These are phyloP conservation scores for Troides helena DNA, from an alignment of 2,888 invertebrate species.

Conservation along the genomic window DNA sequence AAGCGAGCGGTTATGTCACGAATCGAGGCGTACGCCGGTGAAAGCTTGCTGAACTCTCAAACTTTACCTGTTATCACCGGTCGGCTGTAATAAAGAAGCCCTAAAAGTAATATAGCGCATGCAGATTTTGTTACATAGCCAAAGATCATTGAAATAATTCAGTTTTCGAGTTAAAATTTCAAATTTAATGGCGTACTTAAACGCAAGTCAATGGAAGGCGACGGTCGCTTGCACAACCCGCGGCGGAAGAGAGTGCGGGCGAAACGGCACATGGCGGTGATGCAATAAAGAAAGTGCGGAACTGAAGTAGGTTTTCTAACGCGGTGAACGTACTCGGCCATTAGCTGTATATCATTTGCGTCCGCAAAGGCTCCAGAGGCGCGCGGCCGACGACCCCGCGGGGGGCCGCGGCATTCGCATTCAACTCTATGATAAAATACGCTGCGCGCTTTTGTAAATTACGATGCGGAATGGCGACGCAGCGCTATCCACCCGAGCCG, in stretches of 20 bases:
- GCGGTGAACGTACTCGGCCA: slow-evolving; percentile 76
- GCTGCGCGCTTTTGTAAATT: slow-evolving; percentile 52
- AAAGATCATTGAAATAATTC: slow-evolving; percentile 40
- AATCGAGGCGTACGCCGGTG: slow-evolving; percentile 58
- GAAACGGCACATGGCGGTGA: slow-evolving; percentile 71
- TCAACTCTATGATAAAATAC: slow-evolving; percentile 54
- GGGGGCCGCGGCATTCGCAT: slow-evolving; percentile 63
- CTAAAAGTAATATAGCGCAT: slow-evolving; percentile 49
- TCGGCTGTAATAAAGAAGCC: slow-evolving; percentile 65
- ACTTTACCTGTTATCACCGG: slow-evolving; percentile 66
- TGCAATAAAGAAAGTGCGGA: slow-evolving; percentile 80
- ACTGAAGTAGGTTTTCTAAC: slow-evolving; percentile 76
- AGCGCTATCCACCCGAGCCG: slow-evolving; percentile 51
- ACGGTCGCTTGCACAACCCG: slow-evolving; percentile 64
- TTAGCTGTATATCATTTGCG: slow-evolving; percentile 72
- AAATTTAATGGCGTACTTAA: slow-evolving; percentile 53
- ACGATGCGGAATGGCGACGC: slow-evolving; percentile 50
- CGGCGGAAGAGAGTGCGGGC: slow-evolving; percentile 73
- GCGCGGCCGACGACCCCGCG: slow-evolving; percentile 49
- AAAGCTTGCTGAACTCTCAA: slow-evolving; percentile 75
- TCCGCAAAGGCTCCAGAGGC: slow-evolving; percentile 45
- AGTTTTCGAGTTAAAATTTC: slow-evolving; percentile 50
- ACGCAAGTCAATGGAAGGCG: slow-evolving; percentile 43
- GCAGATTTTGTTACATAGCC: slow-evolving; percentile 37
- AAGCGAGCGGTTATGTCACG: slow-evolving; percentile 67